A percentile compares a stretch with the other conserved stretches of the same genome.
phyloP scores from a whole-genome alignment of 2,797 vertebrate species.

The Falco berigora region DNA sequence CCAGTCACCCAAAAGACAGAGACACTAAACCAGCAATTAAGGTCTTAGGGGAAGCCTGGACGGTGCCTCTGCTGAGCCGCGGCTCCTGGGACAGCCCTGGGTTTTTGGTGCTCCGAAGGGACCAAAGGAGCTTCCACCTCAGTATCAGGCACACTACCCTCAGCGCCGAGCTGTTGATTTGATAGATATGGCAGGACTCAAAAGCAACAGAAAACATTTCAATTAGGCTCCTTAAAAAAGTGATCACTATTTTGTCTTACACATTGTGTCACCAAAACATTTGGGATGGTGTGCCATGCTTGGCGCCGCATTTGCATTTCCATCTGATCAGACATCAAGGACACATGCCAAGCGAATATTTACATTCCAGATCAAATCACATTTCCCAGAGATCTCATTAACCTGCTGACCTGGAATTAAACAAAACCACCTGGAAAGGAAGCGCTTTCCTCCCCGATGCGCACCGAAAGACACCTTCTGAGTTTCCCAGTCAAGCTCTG shows the following conservation, averaged over 20 bases:
- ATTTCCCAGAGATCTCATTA: conserved; percentile 52
- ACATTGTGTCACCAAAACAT: conserved; percentile 40
- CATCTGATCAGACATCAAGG: conserved; percentile 44
- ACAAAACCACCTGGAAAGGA: conserved; percentile 43
- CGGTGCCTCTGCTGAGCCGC: accelerated
- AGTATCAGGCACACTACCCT: neutral
- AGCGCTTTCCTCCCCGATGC: accelerated
- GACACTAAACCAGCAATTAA: neutral
- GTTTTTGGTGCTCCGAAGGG: neutral
- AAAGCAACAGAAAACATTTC: neutral
- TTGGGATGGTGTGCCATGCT: conserved; percentile 19
- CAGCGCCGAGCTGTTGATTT: neutral
- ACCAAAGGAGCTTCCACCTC: neutral
- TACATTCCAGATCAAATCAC: conserved; percentile 41
- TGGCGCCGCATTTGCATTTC: conserved; percentile 19
- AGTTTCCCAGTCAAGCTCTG: neutral
- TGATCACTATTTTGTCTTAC: conserved; percentile 4
- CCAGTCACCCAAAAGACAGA: neutral
- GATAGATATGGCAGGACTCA: neutral
- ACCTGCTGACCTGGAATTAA: conserved; percentile 51
- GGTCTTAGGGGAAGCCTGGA: neutral
- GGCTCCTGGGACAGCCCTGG: neutral
- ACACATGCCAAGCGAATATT: conserved; percentile 25
- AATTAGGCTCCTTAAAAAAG: neutral
- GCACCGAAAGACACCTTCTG: neutral